These are phyloP conservation scores for Syngnathus typhle DNA, from an alignment of 2,113 vertebrate genomes.

Conservation along the genomic window DNA sequence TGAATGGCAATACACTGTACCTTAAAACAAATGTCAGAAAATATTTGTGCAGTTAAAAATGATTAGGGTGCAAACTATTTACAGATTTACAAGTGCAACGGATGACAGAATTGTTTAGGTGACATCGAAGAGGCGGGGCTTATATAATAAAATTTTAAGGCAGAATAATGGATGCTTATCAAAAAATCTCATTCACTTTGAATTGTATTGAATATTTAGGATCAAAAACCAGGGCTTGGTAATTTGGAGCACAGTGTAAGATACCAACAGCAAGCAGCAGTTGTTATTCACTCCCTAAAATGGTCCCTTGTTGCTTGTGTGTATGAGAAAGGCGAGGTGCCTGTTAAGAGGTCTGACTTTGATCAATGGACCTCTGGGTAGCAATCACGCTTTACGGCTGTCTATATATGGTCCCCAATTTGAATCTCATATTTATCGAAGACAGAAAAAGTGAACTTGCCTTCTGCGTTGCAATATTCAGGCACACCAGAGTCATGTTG, in stretches of 20 bases:
- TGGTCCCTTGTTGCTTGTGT: slow-evolving; percentile 18
- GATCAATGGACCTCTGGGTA: slow-evolving; percentile 38
- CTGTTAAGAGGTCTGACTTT: slow-evolving; percentile 34
- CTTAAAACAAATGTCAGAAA: too few species aligned
- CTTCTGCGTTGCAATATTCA: slow-evolving; percentile 8
- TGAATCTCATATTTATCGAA: slow-evolving; percentile 39
- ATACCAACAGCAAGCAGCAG: slow-evolving; percentile 12
- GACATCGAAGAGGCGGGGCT: too few species aligned
- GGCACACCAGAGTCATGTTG: slow-evolving; percentile 15
- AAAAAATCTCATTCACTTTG: not conserved
- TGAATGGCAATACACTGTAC: too few species aligned
- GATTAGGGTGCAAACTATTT: too few species aligned
- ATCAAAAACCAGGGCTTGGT: too few species aligned
- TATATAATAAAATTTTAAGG: too few species aligned
- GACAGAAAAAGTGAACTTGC: slow-evolving; percentile 1
- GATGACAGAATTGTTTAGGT: too few species aligned
- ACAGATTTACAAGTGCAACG: too few species aligned
- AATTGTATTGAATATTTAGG: not conserved
- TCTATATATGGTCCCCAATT: slow-evolving; percentile 20
- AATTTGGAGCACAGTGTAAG: too few species aligned
- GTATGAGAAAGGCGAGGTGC: slow-evolving; percentile 35
- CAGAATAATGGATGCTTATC: not conserved
- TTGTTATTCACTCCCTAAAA: slow-evolving; percentile 33
- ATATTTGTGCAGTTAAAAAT: too few species aligned
- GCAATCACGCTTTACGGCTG: slow-evolving; percentile 25